Evolutionary conservation across 92 coral and sea anemone species (phyloP), one percentile per base, ranked within the genome.

Genomic region (Phenganax stokvisi): DNA sequence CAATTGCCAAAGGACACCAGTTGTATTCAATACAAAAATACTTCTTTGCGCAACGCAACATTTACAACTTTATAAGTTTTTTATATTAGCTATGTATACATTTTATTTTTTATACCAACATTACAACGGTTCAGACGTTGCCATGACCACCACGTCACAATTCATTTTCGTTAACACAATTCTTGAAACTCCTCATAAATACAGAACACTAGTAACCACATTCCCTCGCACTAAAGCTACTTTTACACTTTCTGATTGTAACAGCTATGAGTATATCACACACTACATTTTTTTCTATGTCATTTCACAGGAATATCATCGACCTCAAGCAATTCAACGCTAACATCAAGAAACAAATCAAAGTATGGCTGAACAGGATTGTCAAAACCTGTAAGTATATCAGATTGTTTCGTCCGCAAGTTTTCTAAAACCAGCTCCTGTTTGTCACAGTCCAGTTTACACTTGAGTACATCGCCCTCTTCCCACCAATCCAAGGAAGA

Each of bases 401-500:
- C 83, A 3, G 51, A 60, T 10, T 65, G 51, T 15, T 79, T 62
- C 0, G 83, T 79, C n/a, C 83, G 20, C 63, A 79, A 79, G 29
- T 79, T 79, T 62, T 79, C 83, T 51, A 79, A 6, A 10, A 47
- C 15, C 53, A 79, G 20, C 51, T 79, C 83, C 27, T 79, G 83
- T n/a, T 79, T 79, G 55, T 79, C 83, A 79, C 83, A 79, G 68
- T 79, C 83, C 58, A 79, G 74, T 79, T 44, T 20, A 27, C 54
- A 54, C 74, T 65, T 79, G 44, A 79, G 74, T 61, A 79, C 69
- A 64, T 79, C 83, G 27, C 74, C 83, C 31, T 79, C 83, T 47
- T 63, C 74, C 83, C 83, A 79, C 83, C 83, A 79, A 47, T 65
- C 83, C 74, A 79, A 17, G 51, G 83, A 74, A 51, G 83, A 79